Conservation (phyloP, 2,888 invertebrate genomes). For the Stenolophus ochropezus region DNA sequence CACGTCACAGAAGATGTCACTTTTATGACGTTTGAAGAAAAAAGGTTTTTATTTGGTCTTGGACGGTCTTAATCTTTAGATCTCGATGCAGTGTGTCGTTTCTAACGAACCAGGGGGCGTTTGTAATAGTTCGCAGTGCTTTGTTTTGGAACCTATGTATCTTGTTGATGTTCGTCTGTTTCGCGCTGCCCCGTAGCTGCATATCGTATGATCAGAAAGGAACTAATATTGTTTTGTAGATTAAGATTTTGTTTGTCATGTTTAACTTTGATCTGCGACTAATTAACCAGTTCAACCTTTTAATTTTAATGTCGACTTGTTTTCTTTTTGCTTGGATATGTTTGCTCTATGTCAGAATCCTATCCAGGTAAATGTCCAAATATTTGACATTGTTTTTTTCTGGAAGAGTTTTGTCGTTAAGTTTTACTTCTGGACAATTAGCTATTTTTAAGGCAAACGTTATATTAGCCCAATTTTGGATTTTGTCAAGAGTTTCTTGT, state of each 20-base stretch:
- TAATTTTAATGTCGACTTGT: too few species aligned
- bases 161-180: too few species aligned
- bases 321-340: not conserved
- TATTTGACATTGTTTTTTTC: not conserved
- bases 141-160: too few species aligned
- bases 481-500: too few species aligned
- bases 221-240: not conserved
- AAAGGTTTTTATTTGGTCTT: too few species aligned
- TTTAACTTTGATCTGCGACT: not conserved
- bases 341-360: not conserved
- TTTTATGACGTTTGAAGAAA: too few species aligned
- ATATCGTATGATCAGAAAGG: not conserved
- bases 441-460: not conserved
- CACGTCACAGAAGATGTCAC: too few species aligned
- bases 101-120: slow-evolving; percentile 9
- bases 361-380: too few species aligned
- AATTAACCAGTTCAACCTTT: not conserved
- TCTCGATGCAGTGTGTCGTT: too few species aligned
- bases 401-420: too few species aligned
- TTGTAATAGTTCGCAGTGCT: not conserved
- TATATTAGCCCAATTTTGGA: too few species aligned
- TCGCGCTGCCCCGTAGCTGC: not conserved
- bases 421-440: not conserved
- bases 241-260: not conserved
- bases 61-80: too few species aligned